A percentile compares a stretch with the other conserved stretches of the same genome.
Evolutionary conservation across 2,113 vertebrate genomes (phyloP).

Genomic region (Datnioides undecimradiatus): DNA sequence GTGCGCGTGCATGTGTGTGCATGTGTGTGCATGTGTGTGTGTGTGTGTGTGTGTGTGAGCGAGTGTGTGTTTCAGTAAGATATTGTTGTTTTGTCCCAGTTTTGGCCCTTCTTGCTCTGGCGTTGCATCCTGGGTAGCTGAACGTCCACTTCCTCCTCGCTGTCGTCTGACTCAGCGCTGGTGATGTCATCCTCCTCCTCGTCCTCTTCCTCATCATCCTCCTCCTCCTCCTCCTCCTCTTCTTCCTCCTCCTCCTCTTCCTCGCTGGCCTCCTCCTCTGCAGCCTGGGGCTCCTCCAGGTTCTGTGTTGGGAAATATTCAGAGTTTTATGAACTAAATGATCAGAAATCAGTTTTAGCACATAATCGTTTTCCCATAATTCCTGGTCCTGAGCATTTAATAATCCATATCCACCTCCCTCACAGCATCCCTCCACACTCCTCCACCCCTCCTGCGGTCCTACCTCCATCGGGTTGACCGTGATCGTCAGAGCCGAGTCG

Average conservation of each 20-base stretch:
- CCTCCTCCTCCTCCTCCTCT: conserved; percentile 89
- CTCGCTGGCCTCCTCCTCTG: conserved; percentile 87
- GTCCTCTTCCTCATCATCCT: conserved; percentile 88
- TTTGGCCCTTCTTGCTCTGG: conserved; percentile 86
- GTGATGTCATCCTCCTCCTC: conserved; percentile 90
- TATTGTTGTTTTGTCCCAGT: conserved; percentile 91
- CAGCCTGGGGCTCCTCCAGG: conserved; percentile 84
- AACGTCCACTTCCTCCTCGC: conserved; percentile 87
- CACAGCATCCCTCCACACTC: background rate
- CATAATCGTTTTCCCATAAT: background rate
- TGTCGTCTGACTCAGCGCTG: conserved; percentile 93
- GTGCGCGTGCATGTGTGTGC: conserved; percentile 23
- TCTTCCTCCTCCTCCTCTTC: conserved; percentile 89
- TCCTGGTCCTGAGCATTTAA: background rate
- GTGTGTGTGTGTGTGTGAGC: conserved; percentile 25
- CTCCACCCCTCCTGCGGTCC: background rate
- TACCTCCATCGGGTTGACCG: conserved; percentile 98
- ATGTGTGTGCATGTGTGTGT: conserved; percentile 32
- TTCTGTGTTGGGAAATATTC: conserved; percentile 81
- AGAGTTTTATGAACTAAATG: background rate
- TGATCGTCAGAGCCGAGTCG: conserved; percentile 93
- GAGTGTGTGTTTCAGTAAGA: conserved; percentile 84
- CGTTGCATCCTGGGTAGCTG: conserved; percentile 84
- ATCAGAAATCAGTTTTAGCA: background rate
- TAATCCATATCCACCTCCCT: background rate